Base-by-base conservation (phyloP, 1,140 invertebrate genomes). In the Wasmannia auropunctata region DNA sequence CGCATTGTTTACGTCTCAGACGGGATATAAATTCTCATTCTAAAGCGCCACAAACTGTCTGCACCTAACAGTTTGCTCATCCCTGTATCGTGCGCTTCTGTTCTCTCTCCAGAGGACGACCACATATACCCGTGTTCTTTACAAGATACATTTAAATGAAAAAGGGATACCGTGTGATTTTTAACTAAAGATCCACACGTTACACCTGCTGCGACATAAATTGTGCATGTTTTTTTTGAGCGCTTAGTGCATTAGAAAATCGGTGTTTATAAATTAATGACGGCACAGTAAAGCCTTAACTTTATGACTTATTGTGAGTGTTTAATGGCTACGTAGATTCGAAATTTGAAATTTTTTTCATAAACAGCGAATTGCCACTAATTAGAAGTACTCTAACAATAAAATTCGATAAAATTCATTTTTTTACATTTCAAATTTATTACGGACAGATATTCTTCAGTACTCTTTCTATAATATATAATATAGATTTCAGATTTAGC, bases 1-100 rank as follows among this genome's bases (percentile, higher is more conserved):
- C 65, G 85, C 89, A 90, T 91, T 92, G 90, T 92, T 92, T 92
- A 92, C 86, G 86, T 88, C 76, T 63, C 80, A 54, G 54, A 62
- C 46, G 51, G 54, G 43, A 62, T 87, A 81, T 90, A 91, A 91
- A 90, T 90, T 85, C 87, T 62, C 69, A 62, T 88, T 87, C 58
- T 72, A 90, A 91, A 90, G 85, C 84, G 75, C 80, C 89, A 46
- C 43, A 70, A 87, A 90, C 83, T 75, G 79, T 77, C 85, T 85
- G 49, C 63, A 54, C 76, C 63, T 75, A 67, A 58, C 72, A 40
- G 54, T 67, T 74, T 37, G 75, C 63, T 34, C 62, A 37, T 86
- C 49, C 37, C 31, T n/a, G 31, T 63, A 43, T 69, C 51, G 46
- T 19, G 43, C 43, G 76, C 76, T 85, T 85, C 74, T 28, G n/a